Evolutionary conservation across 2,113 vertebrate genomes (phyloP).

Genomic region (Callocephalon fimbriatum): DNA sequence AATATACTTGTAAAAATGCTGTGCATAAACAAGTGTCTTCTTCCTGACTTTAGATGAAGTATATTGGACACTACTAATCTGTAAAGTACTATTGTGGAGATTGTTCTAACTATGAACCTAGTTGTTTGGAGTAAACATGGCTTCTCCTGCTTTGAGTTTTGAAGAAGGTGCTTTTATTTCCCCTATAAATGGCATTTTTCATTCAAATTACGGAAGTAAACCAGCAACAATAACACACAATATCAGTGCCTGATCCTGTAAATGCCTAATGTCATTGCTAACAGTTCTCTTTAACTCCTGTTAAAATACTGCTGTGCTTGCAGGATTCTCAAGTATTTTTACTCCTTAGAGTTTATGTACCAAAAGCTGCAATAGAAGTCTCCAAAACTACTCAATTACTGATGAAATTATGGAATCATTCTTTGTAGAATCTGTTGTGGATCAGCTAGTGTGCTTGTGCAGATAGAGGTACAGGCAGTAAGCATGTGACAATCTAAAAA

Average conservation of each 20-base stretch:
- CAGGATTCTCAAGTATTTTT: not conserved
- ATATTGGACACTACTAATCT: not conserved
- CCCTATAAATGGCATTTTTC: not conserved
- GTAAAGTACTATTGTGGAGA: not conserved
- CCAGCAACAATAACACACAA: not conserved
- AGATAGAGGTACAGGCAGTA: not conserved
- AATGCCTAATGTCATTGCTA: not conserved
- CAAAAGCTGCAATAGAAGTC: not conserved
- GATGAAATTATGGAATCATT: not conserved
- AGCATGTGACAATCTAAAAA: not conserved
- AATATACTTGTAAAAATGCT: not conserved
- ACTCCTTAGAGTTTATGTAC: not conserved
- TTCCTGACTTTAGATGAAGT: not conserved
- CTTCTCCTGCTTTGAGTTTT: not conserved
- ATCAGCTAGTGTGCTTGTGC: not conserved
- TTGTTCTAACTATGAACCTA: not conserved
- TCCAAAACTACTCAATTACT: not conserved
- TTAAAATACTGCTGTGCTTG: not conserved
- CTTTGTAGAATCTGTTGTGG: not conserved
- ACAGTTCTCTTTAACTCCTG: not conserved
- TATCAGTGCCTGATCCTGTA: not conserved
- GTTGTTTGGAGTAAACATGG: not conserved
- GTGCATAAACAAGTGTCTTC: not conserved
- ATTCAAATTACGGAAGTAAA: not conserved
- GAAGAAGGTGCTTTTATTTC: not conserved